Conservation (phyloP, 2,113 vertebrate species). For the Lophotis ruficrista region DNA sequence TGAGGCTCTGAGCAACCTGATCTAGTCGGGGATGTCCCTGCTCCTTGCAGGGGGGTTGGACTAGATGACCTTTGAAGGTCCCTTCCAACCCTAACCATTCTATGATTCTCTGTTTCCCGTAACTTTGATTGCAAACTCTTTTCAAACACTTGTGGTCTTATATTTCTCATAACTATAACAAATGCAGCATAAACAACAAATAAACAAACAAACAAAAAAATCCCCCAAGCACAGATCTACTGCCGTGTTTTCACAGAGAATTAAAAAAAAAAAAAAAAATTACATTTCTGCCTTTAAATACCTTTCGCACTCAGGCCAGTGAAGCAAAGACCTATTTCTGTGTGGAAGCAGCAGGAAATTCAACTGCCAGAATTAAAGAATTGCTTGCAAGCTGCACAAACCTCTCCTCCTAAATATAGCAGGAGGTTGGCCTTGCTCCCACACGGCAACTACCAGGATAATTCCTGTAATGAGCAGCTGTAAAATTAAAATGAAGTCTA, state of each 20-base stretch:
- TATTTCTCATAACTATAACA: too few species aligned
- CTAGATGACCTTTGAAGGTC: too few species aligned
- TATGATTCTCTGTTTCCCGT: not conserved
- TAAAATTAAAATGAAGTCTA: not conserved
- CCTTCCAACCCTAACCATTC: too few species aligned
- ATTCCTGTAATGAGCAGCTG: not conserved
- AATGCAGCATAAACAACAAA: too few species aligned
- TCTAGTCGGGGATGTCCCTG: too few species aligned
- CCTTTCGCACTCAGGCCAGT: not conserved
- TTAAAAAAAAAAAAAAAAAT: not conserved
- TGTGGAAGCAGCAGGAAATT: not conserved
- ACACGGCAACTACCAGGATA: not conserved
- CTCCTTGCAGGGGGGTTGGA: too few species aligned
- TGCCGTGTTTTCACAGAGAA: rapidly evolving
- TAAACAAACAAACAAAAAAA: not conserved
- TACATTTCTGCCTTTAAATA: not conserved
- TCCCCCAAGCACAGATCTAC: not conserved
- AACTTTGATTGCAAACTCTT: not conserved
- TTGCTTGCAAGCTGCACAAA: not conserved
- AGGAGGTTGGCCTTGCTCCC: not conserved
- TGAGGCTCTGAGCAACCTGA: too few species aligned
- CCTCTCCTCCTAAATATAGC: not conserved
- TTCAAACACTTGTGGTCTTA: not conserved
- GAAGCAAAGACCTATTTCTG: not conserved
- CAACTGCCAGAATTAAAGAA: not conserved